These are phyloP conservation scores for Alosa sapidissima DNA, from an alignment of 2,797 vertebrate genomes.

Conservation along the genomic window DNA sequence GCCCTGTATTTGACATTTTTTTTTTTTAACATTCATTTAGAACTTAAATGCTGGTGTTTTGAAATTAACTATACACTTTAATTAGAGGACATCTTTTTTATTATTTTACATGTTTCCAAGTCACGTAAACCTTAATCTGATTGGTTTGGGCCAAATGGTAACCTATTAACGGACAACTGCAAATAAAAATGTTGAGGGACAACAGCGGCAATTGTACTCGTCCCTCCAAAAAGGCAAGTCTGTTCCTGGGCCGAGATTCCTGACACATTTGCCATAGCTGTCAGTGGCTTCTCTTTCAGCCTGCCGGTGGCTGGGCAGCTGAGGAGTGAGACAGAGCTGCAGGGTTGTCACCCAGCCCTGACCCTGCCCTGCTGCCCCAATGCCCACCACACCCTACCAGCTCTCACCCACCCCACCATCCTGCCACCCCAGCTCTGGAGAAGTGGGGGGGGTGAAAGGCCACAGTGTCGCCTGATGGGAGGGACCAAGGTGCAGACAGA, in stretches of 20 bases:
- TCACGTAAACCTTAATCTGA: background rate
- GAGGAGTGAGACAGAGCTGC: constrained; percentile 46
- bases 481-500: constrained; percentile 66
- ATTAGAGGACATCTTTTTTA: no score
- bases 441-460: constrained; percentile 41
- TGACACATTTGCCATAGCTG: constrained; percentile 52
- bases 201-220: background rate
- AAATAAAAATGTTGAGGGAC: background rate
- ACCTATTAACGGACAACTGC: background rate
- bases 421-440: background rate
- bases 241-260: constrained; percentile 44
- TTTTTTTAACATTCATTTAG: no score
- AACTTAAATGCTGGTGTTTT: background rate
- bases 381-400: background rate
- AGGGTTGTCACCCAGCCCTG: constrained; percentile 56
- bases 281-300: constrained; percentile 64
- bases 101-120: background rate
- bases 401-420: background rate
- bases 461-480: constrained; percentile 48
- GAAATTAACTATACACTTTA: background rate
- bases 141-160: background rate
- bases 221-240: background rate
- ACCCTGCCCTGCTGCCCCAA: background rate
- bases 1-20: no score
- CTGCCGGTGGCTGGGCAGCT: constrained; percentile 34